Evolutionary conservation across 2,888 invertebrate genomes (phyloP), one percentile per base, ranked within the genome.

Genomic region (Phyllotreta cruciferae): DNA sequence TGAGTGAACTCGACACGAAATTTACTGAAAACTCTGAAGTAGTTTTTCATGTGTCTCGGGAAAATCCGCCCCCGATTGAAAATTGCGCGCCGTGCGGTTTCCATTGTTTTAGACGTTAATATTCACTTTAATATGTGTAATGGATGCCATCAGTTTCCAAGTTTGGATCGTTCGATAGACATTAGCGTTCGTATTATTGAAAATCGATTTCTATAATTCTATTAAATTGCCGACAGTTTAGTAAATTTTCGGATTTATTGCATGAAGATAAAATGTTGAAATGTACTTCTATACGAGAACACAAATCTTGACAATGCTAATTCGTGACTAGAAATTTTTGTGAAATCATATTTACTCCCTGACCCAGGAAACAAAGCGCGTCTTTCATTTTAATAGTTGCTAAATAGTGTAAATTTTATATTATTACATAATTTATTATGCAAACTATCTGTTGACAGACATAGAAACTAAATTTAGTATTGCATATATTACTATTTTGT

Each of bases 301-400:
- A 47, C 14, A 47, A 47, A 47, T 24, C 47, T 47, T 3, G 35
- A 49, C 11, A 35, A 35, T 49, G 35, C 34, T 35, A 34, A 49
- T 47, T 49, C 49, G 49, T 49, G 49, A 49, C 49, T 49, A 10
- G n/a, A 6, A 35, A 7, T 49, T 8, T 47, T 47, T 47, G 47
- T 14, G 47, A 47, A 47, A 47, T 47, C 34, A 9, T 8, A 24
- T 36, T 49, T 35, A 34, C 34, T 10, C 36, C 1, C 36, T 49
- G 49, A 49, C 49, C 49, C 49, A 49, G 49, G 49, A 49, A 49
- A n/a, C 47, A 6, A 47, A n/a, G 44, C 14, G 14, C 36, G n/a
- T 49, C 49, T 10, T 49, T 49, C 8, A 49, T 49, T 49, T 35
- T 10, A 49, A 49, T 24, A 49, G 49, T 49, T 49, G 35, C 35